These are phyloP conservation scores for Augochlorella aurata DNA, from an alignment of 2,888 invertebrate genomes.

Conservation along the genomic window DNA sequence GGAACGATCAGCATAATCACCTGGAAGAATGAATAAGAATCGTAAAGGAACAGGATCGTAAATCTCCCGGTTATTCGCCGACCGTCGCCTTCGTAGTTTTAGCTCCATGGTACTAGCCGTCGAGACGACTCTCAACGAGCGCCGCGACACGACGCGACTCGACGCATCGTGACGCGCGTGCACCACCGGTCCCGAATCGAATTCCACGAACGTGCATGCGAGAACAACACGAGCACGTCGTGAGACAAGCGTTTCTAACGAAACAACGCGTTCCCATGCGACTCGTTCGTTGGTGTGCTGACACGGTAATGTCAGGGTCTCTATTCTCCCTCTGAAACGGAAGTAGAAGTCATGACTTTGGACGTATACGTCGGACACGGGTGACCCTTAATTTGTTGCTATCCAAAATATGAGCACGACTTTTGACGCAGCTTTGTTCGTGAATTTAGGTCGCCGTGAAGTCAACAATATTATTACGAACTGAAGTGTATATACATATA, in stretches of 20 bases:
- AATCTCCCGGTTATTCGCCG: slow-evolving; percentile 20
- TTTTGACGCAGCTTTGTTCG: too few species aligned
- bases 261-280: slow-evolving; percentile 22
- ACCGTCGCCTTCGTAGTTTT: not conserved
- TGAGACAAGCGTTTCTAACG: slow-evolving; percentile 32
- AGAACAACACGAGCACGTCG: not conserved
- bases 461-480: too few species aligned
- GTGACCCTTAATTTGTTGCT: not conserved
- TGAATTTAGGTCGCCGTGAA: too few species aligned
- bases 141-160: not conserved
- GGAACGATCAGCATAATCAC: slow-evolving; percentile 8
- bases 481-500: too few species aligned
- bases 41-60: slow-evolving; percentile 4
- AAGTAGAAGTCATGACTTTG: slow-evolving; percentile 26
- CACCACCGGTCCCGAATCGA: slow-evolving; percentile 4
- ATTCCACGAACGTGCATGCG: slow-evolving; percentile 26
- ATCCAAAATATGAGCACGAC: too few species aligned
- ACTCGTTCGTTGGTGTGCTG: not conserved
- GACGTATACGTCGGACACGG: too few species aligned
- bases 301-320: not conserved
- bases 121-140: not conserved
- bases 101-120: not conserved
- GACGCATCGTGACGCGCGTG: not conserved
- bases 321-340: slow-evolving; percentile 3
- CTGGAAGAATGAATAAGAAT: not conserved